phyloP scores from a whole-genome alignment of 2,113 vertebrate genomes.

The Perccottus glenii region DNA sequence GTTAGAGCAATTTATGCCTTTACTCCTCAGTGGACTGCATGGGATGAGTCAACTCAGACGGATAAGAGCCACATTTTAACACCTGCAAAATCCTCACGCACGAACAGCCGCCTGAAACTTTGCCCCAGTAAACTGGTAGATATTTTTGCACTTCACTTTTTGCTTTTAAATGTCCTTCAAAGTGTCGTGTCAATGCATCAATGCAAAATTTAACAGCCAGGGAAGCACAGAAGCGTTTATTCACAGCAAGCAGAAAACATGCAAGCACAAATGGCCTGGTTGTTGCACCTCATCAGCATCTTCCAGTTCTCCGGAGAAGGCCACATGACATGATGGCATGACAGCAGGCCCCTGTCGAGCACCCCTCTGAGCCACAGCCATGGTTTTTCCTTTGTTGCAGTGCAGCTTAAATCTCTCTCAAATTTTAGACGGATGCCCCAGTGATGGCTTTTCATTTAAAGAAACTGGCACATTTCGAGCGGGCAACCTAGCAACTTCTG shows the following conservation, averaged over 20 bases:
- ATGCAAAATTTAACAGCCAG: constrained; percentile 42
- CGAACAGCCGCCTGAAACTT: constrained; percentile 19
- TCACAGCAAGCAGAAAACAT: constrained; percentile 26
- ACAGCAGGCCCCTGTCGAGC: constrained; percentile 24
- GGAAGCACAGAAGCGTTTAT: constrained; percentile 22
- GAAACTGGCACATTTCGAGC: constrained; percentile 15
- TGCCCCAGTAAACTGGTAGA: constrained; percentile 12
- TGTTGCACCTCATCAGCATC: constrained; percentile 44
- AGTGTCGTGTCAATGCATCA: constrained; percentile 34
- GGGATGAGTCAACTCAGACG: constrained; percentile 13
- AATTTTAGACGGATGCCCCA: constrained; percentile 25
- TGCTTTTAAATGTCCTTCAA: constrained; percentile 53
- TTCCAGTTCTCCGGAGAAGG: constrained; percentile 30
- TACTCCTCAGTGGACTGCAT: constrained; percentile 7
- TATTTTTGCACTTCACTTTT: constrained; percentile 37
- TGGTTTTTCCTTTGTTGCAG: constrained; percentile 28
- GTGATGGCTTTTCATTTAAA: constrained; percentile 15
- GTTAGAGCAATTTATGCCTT: constrained; percentile 3
- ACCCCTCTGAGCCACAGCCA: constrained; percentile 27
- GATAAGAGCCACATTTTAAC: constrained; percentile 33
- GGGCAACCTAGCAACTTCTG: neutral
- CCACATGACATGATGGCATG: constrained; percentile 38
- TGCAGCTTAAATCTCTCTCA: constrained; percentile 34
- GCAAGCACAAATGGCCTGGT: constrained; percentile 39
- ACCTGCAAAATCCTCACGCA: constrained; percentile 14